These are phyloP conservation scores for Quiscalus mexicanus DNA, from an alignment of 2,113 vertebrate species.

Conservation along the genomic window DNA sequence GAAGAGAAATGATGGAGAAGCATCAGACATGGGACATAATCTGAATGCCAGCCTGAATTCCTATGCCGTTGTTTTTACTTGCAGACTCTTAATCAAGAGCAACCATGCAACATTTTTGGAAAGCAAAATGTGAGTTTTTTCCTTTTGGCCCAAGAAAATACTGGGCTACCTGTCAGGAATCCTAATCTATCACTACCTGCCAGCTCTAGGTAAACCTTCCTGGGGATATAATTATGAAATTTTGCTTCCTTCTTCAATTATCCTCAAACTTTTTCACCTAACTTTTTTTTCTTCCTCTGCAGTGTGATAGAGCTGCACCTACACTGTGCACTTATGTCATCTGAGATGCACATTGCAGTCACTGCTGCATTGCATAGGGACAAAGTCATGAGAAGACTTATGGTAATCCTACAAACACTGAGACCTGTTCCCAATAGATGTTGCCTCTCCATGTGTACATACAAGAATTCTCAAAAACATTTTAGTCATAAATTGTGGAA, in stretches of 20 bases:
- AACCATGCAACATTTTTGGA: neutral
- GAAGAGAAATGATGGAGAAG: neutral
- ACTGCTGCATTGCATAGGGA: neutral
- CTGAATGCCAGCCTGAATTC: neutral
- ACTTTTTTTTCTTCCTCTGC: neutral
- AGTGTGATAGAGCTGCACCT: neutral
- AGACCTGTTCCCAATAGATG: no score
- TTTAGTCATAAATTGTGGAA: neutral
- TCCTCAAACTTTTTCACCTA: neutral
- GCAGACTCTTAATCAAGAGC: neutral
- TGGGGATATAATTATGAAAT: neutral
- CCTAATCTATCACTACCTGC: neutral
- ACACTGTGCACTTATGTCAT: neutral
- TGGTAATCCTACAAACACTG: neutral
- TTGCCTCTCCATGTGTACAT: neutral
- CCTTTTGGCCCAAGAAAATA: neutral
- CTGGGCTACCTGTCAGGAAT: neutral
- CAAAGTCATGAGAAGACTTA: neutral
- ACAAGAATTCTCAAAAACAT: neutral
- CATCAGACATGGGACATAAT: neutral
- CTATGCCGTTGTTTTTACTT: neutral
- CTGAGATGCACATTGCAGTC: neutral
- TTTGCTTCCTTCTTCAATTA: neutral
- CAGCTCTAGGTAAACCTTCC: neutral
- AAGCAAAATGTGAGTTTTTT: neutral